Percentiles rank a stretch among this genome's conserved stretches.
Conservation (phyloP, 2,797 vertebrate genomes). For the Amniataba percoides region DNA sequence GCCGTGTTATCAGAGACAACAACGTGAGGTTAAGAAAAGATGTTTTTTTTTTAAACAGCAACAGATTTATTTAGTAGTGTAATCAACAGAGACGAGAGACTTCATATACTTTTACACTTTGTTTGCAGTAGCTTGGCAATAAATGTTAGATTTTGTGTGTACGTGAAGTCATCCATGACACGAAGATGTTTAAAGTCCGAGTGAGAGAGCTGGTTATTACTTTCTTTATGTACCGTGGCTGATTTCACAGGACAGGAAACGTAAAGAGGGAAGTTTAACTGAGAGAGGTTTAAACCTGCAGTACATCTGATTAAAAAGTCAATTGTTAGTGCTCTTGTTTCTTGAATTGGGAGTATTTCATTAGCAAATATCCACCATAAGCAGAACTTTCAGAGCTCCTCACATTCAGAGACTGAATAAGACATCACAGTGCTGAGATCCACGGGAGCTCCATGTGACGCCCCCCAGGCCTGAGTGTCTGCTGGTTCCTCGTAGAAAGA, state of each 20-base stretch:
- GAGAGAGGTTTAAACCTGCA: background rate
- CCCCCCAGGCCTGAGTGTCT: slow-evolving; percentile 32
- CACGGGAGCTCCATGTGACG: slow-evolving; percentile 4
- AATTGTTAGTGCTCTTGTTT: background rate
- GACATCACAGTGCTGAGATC: slow-evolving; percentile 43
- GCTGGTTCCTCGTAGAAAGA: slow-evolving; percentile 34
- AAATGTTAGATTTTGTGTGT: background rate
- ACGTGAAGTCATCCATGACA: background rate
- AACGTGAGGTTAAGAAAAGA: slow-evolving; percentile 16
- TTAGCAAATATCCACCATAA: background rate
- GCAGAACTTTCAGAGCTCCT: background rate
- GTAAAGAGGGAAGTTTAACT: background rate
- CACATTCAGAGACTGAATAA: slow-evolving; percentile 42
- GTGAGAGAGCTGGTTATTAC: background rate
- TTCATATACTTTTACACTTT: background rate
- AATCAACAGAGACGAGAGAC: slow-evolving; percentile 10
- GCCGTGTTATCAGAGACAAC: slow-evolving; percentile 68
- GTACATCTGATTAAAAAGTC: background rate
- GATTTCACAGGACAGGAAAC: background rate
- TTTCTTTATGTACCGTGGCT: background rate
- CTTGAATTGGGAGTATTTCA: background rate
- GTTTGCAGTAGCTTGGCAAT: background rate
- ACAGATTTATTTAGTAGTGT: slow-evolving; percentile 31
- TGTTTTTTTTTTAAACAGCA: background rate
- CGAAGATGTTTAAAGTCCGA: too few species aligned